phyloP scores from a whole-genome alignment of 1,140 invertebrate species.

The Drosophila seguyi region DNA sequence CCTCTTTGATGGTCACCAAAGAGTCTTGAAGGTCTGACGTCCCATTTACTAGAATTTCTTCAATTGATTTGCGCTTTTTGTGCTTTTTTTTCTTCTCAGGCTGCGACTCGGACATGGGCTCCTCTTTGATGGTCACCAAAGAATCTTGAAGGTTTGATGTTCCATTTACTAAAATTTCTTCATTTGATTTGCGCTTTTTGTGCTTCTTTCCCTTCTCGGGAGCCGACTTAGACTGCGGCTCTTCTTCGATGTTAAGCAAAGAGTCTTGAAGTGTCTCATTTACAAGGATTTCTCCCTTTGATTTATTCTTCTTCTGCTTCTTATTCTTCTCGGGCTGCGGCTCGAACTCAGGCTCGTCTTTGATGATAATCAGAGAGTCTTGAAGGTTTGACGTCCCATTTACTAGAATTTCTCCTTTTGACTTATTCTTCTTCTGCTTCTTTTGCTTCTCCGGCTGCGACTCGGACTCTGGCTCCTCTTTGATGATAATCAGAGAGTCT shows the following conservation, averaged over 20 bases:
- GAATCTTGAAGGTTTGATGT: not conserved
- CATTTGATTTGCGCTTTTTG: conserved; percentile 7
- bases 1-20: not conserved
- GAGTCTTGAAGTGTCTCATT: not conserved
- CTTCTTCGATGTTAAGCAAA: not conserved
- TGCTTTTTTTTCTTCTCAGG: conserved; percentile 9
- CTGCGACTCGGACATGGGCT: not conserved
- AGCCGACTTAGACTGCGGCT: not conserved
- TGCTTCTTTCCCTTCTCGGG: not conserved
- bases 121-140: not conserved
- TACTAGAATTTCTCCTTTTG: not conserved
- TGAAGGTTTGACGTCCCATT: not conserved
- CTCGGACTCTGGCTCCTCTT: not conserved
- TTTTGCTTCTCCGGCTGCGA: not conserved
- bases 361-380: not conserved
- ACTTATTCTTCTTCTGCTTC: conserved; percentile 5
- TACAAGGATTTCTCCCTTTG: not conserved
- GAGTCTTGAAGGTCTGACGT: not conserved
- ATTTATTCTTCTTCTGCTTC: conserved; percentile 7
- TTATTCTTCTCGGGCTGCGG: not conserved
- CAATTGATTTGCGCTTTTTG: too few relatives aligned
- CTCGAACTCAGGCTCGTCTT: not conserved
- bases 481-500: not conserved
- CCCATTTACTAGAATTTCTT: too few relatives aligned
- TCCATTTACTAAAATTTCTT: not conserved